A percentile compares a stretch with the other conserved stretches of the same genome.
These are phyloP conservation scores for Spheniscus mendiculus DNA, from an alignment of 2,113 vertebrate genomes.

Conservation along the genomic window DNA sequence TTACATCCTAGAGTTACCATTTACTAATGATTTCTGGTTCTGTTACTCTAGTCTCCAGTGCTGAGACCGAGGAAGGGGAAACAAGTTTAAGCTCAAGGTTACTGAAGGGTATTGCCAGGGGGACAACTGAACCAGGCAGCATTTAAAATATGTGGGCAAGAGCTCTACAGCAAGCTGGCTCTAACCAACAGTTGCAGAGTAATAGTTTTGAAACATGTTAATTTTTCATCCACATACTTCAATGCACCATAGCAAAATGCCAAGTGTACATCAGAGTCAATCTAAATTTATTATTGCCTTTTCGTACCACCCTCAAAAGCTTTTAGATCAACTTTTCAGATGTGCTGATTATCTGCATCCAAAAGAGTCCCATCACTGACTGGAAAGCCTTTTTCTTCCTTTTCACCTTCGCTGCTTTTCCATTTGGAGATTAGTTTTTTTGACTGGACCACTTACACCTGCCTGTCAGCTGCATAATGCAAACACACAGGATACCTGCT, in stretches of 20 bases:
- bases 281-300: not conserved
- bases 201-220: not conserved
- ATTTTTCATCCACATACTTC: not conserved
- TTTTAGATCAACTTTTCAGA: not conserved
- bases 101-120: not conserved
- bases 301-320: not conserved
- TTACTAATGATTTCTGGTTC: not conserved
- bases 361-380: not conserved
- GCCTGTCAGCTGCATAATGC: not conserved
- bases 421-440: not conserved
- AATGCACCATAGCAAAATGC: not conserved
- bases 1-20: not conserved
- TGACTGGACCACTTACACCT: not conserved
- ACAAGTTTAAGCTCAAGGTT: not conserved
- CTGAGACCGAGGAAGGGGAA: not conserved
- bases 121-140: not conserved
- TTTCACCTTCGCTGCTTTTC: not conserved
- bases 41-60: not conserved
- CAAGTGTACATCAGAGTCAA: not conserved
- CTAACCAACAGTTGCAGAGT: not conserved
- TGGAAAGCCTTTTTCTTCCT: not conserved
- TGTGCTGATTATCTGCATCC: not conserved
- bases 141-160: not conserved
- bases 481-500: rapidly evolving
- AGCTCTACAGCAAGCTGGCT: not conserved